Base-by-base conservation (phyloP, 2,797 vertebrate genomes). In the Enteromius unitaeniatus region DNA sequence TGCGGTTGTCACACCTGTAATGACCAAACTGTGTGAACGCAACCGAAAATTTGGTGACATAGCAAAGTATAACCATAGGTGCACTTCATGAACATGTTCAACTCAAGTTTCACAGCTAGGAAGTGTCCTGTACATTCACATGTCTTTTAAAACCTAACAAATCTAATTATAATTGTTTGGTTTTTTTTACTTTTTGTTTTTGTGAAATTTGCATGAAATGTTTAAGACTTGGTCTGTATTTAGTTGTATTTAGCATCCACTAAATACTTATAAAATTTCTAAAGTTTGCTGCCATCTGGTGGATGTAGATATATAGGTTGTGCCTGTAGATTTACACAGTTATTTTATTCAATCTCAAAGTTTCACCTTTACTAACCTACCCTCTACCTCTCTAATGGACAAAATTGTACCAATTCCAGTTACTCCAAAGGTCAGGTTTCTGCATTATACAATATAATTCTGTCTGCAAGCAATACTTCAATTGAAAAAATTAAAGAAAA, bases 231-330 rank as follows among this genome's bases (percentile, higher is more conserved):
- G 0, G 15, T 51, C 26, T 73, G 17, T 73, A 21, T 13, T 73
- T 73, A 13, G 51, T 23, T 55, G 15, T 70, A 21, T 55, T 40
- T 55, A 37, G 49, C 21, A 14, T 45, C 21, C 9, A 11, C 40
- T 42, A 42, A 42, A 42, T 42, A 42, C 40, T 42, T 42, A 42
- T 42, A 42, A 42, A 42, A 42, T 9, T 42, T 42, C 2, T 42
- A 42, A 42, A 75, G 21, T 82, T 75, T 67, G 60, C 55, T 82
- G 70, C 81, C 47, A 82, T 76, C 81, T 82, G 21, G 81, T 67
- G 81, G 81, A 42, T 64, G 17, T 78, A n/a, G 3, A 49, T 26
- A 21, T 23, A 2, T 42, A 58, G 13, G 5, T 34, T 31, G 21
- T 40, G 31, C 13, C 7, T 75, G 11, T 23, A 75, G 5, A 34